A percentile compares a stretch with the other conserved stretches of the same genome.
phyloP scores from a whole-genome alignment of 2,888 invertebrate species.

The Tenthredo livida region DNA sequence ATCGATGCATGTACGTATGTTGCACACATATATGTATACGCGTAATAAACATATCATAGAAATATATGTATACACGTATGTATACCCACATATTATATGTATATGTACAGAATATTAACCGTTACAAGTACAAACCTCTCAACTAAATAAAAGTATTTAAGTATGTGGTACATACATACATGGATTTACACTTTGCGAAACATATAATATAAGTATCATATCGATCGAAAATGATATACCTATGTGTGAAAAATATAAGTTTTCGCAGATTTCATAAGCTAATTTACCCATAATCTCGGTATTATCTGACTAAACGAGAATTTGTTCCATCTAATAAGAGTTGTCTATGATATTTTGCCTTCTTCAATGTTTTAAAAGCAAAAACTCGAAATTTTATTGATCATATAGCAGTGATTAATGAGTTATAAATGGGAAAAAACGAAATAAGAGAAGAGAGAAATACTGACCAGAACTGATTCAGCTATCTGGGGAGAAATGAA shows the following conservation, averaged over 20 bases:
- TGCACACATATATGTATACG: background rate
- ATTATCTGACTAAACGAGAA: background rate
- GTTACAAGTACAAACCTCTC: background rate
- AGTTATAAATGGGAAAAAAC: background rate
- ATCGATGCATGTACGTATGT: background rate
- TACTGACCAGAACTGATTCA: background rate
- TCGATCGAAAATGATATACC: background rate
- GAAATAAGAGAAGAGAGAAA: background rate
- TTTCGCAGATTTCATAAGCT: background rate
- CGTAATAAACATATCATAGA: conserved; percentile 7
- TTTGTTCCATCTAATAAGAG: background rate
- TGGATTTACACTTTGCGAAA: background rate
- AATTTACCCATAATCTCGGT: background rate
- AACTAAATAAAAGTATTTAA: background rate
- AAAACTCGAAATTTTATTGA: background rate
- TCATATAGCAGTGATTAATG: background rate
- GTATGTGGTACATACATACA: background rate
- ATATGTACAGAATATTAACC: background rate
- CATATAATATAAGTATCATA: background rate
- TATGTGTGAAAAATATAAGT: background rate
- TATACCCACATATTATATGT: background rate
- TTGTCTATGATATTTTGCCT: background rate
- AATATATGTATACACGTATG: background rate
- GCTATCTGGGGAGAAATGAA: background rate
- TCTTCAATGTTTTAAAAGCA: background rate